Evolutionary conservation across 2,797 vertebrate species (phyloP), one percentile per base, ranked within the genome.

Genomic region (Tapirus indicus): DNA sequence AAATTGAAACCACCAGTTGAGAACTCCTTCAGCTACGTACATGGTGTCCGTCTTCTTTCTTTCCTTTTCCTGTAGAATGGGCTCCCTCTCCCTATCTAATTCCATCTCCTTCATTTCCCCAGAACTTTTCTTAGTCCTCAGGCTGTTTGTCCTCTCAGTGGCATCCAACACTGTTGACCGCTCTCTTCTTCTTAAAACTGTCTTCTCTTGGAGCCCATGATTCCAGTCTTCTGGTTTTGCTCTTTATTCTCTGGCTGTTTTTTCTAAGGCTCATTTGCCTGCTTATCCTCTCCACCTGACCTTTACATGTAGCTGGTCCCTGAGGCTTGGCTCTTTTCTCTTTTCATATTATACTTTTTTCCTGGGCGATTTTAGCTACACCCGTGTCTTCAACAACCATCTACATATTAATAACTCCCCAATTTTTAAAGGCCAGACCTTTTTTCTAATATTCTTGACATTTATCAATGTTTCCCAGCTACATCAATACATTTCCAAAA

Each of bases 401-500:
- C 41, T 64, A 9, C 64, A 21, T 78, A 29, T 94, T 83, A 88
- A 29, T 83, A 64, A 92, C 29, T 75, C 60, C 54, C 20, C 52
- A 80, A n/a, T 79, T 93, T 35, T 79, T 90, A 66, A 90, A 94
- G 58, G 38, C 52, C 32, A 95, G n/a, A 64, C 23, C 49, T 80
- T 83, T 97, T 64, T 52, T 60, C 25, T 85, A 58, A 52, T 66
- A n/a, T 78, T 94, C 74, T 83, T 95, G 35, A 94, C 54, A 41
- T 96, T 88, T 95, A 86, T 62, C 78, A 58, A 8, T 80, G 62
- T 96, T 85, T 89, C 62, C 5, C 5, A 77, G 44, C 60, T 56
- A 32, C 64, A 74, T 71, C 16, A 92, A 60, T 86, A 79, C 35
- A 92, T 77, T 86, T 88, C 52, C 54, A 96, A 97, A 97, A 93